Evolutionary conservation across 1,140 invertebrate species (phyloP), one percentile per base, ranked within the genome.

Genomic region (Proales similis): DNA sequence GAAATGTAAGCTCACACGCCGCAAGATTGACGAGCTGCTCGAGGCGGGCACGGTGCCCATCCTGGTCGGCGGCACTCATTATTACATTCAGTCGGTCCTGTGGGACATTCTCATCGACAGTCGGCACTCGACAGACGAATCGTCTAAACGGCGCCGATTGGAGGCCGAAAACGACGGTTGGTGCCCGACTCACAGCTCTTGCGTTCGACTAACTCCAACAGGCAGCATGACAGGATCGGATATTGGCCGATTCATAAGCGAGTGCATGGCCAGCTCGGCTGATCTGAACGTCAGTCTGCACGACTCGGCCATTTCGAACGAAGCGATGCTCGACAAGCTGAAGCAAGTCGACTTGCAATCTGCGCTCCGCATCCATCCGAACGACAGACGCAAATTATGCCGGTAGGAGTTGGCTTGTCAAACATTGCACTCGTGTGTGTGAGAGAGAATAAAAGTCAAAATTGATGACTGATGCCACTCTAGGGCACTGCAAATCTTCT

Each of bases 1-100:
- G 11, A 38, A 64, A 63, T 38, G 68, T 88, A 84, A 85, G 1
- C 17, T 3, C 26, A n/a, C 33, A n/a, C 3, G 1, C 63, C 33
- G 14, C 42, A 67, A 87, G 83, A 84, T 94, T 43, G 81, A 90
- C 46, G 78, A 83, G 48, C 74, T 96, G 27, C 74, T 84, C 39
- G 63, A 75, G 38, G 72, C 79, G 65, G 78, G 81, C 19, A 91
- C 88, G 74, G 71, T 92, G 22, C 92, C 95, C 1, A 83, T 99
- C 60, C 80, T 99, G 51, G 93, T 97, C 9, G 95, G 95, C 32
- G 95, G 95, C 14, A 99, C 95, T 3, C 91, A 92, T 76, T 99
- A 99, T 78, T 99, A 99, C 73, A 91, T 98, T 65, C 95, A 99
- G 79, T 84, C 88, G 3, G 71, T 98, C 6, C 46, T 62, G 17